These are phyloP conservation scores for Amblyopsis hoosieri DNA, from an alignment of 2,797 vertebrate genomes.

Conservation along the genomic window DNA sequence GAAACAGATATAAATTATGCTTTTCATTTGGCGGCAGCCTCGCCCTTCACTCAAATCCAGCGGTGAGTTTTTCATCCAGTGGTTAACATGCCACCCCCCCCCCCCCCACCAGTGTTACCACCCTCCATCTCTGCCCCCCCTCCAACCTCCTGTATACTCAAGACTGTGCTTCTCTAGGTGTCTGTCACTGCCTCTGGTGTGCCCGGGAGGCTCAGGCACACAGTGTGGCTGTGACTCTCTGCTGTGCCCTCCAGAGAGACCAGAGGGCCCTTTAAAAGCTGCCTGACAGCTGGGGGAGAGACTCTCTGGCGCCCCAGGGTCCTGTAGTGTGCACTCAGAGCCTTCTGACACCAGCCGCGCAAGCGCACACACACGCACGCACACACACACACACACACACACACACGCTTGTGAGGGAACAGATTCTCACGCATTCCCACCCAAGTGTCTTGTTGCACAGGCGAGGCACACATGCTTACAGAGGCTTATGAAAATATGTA, in stretches of 20 bases:
- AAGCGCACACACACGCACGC: conserved; percentile 5
- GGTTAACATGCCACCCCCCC: conserved; percentile 43
- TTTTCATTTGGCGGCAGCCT: conserved; percentile 71
- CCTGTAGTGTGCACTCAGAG: conserved; percentile 46
- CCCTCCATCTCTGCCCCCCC: conserved; percentile 44
- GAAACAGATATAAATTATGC: conserved; percentile 76
- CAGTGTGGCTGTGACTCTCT: conserved; percentile 68
- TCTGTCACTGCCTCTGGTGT: conserved; percentile 60
- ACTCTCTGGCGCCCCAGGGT: conserved; percentile 54
- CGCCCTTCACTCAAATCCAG: conserved; percentile 60
- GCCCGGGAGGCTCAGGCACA: conserved; percentile 71
- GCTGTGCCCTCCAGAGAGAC: conserved; percentile 72
- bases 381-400: conserved; percentile 6
- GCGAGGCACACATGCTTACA: not conserved
- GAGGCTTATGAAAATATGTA: not conserved
- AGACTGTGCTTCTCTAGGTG: conserved; percentile 64
- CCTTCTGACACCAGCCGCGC: conserved; percentile 42
- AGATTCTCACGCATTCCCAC: conserved; percentile 21
- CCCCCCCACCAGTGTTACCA: conserved; percentile 27
- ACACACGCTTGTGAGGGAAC: conserved; percentile 9
- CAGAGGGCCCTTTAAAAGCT: conserved; percentile 73
- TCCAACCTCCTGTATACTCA: conserved; percentile 52
- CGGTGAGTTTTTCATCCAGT: conserved; percentile 64
- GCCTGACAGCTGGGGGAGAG: conserved; percentile 68
- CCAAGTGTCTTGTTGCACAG: not conserved